phyloP scores from a whole-genome alignment of 2,888 invertebrate species.

The Ceratothoa steindachneri region DNA sequence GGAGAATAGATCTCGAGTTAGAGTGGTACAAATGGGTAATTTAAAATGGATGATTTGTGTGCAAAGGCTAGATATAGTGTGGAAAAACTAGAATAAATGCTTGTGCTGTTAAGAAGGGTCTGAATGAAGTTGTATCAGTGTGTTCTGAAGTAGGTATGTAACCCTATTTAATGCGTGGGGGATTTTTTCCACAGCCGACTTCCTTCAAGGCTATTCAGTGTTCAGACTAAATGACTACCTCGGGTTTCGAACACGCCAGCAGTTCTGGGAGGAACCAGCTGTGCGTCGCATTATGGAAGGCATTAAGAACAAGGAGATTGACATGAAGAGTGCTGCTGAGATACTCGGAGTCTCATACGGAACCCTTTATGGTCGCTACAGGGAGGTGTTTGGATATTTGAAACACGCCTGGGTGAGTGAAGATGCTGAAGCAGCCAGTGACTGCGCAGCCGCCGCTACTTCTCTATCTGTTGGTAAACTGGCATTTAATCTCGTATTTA shows the following conservation, averaged over 20 bases:
- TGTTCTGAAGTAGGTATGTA: too few species aligned
- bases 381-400: constrained; percentile 58
- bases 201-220: constrained; percentile 55
- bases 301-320: constrained; percentile 77
- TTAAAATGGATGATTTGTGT: too few species aligned
- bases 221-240: constrained; percentile 81
- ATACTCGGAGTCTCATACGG: constrained; percentile 85
- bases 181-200: constrained; percentile 30
- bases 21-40: too few species aligned
- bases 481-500: too few species aligned
- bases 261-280: constrained; percentile 89
- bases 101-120: too few species aligned
- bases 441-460: too few species aligned
- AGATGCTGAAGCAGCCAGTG: background rate
- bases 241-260: constrained; percentile 77
- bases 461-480: too few species aligned
- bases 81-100: too few species aligned
- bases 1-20: too few species aligned
- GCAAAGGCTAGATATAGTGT: too few species aligned
- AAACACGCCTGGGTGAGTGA: constrained; percentile 45
- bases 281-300: constrained; percentile 81
- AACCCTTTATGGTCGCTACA: constrained; percentile 79
- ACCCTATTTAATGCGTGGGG: too few species aligned
- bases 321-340: constrained; percentile 89
- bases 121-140: too few species aligned